Base-by-base conservation (phyloP, 1,140 invertebrate species). In the Ooceraea biroi region DNA sequence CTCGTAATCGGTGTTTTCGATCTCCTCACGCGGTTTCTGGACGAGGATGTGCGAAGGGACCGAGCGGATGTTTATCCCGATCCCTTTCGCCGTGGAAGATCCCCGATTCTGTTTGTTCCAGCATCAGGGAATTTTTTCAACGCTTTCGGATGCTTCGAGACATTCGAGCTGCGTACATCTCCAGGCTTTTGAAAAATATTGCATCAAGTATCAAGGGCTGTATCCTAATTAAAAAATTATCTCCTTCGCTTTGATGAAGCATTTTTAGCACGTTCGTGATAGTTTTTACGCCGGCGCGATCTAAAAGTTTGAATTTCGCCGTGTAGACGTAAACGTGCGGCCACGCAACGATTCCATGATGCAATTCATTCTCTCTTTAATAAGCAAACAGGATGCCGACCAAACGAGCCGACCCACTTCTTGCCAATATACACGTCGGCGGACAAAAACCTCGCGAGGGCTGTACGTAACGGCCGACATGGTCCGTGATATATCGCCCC, bases 371-470 rank as follows among this genome's bases (percentile, higher is more conserved):
- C 41, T 44, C 22, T 60, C 36, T 44, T 41, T 73, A 27, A 14
- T 58, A 60, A 72, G 36, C 27, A 41, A 41, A 73, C 22, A 22
- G 55, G 52, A 69, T 30, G 27, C 66, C 14, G 17, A 27, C 25
- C 46, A 30, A 69, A 69, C 48, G 25, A 50, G 58, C 19, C 46
- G 46, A 17, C 30, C 73, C 60, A 68, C 52, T 74, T 66, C 72
- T 52, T 73, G 71, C 66, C 80, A 82, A 89, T 87, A 89, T 87
- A 89, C 84, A 89, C 63, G 85, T 87, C 74, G n/a, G 30, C 50
- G 77, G 65, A 87, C 82, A 87, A 89, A 89, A 89, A 87, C 85
- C 36, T 30, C 50, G 55, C 52, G 69, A 72, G 86, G 80, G 58
- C 74, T 73, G 48, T 82, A 69, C 61, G 65, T 66, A 85, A 87